These are phyloP conservation scores for Monomorium pharaonis DNA, from an alignment of 1,140 invertebrate genomes.

Conservation along the genomic window DNA sequence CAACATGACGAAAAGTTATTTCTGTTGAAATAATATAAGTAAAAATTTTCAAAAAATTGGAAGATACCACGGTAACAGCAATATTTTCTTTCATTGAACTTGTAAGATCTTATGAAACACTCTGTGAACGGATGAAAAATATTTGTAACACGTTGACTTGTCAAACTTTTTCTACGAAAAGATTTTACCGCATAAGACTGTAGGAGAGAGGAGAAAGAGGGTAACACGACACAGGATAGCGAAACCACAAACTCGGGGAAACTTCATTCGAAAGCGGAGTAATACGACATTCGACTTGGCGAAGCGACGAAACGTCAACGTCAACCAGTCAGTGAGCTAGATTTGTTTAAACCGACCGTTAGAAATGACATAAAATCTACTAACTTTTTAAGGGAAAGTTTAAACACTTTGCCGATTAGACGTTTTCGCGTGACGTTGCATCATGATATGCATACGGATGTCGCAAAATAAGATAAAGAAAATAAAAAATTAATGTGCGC, in stretches of 20 bases:
- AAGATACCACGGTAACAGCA: neutral
- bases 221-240: neutral
- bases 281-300: conserved; percentile 11
- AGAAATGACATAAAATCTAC: conserved; percentile 29
- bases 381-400: conserved; percentile 42
- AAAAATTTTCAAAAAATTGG: neutral
- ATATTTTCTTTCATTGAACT: neutral
- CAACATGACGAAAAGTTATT: neutral
- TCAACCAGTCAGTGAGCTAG: neutral
- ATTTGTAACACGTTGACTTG: conserved; percentile 11
- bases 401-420: conserved; percentile 24
- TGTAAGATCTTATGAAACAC: neutral
- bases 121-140: neutral
- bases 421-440: neutral
- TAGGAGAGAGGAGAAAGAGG: too few species aligned
- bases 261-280: conserved; percentile 34
- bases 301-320: conserved; percentile 29
- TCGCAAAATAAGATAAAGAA: neutral
- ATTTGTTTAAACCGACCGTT: conserved; percentile 37
- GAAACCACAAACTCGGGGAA: conserved; percentile 38
- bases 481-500: neutral
- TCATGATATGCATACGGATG: conserved; percentile 2
- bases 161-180: conserved; percentile 23
- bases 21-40: neutral
- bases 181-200: conserved; percentile 19